These are phyloP conservation scores for Gorsachius goisagi DNA, from an alignment of 2,113 vertebrate genomes.

Conservation along the genomic window DNA sequence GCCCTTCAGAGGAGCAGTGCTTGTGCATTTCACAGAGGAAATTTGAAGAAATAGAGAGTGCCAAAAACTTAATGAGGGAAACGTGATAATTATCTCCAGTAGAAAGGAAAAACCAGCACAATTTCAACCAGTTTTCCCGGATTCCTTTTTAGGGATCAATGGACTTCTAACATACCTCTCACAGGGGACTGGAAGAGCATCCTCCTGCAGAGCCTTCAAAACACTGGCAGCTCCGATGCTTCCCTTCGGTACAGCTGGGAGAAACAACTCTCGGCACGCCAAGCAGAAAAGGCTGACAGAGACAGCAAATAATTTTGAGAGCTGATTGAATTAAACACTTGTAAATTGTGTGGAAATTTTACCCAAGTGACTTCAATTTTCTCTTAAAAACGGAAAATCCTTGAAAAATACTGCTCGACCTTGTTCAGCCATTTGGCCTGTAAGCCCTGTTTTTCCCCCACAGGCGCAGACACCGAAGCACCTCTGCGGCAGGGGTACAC, in stretches of 20 bases:
- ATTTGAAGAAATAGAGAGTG: background rate
- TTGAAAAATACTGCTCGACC: background rate
- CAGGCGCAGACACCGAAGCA: background rate
- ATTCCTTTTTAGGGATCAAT: background rate
- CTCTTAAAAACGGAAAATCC: background rate
- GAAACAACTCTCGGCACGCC: background rate
- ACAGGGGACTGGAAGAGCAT: background rate
- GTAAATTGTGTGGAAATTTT: background rate
- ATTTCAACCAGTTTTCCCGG: background rate
- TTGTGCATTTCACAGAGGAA: background rate
- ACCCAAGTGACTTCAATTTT: background rate
- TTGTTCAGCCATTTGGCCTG: background rate
- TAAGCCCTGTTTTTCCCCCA: fast-evolving
- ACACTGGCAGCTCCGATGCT: fast-evolving
- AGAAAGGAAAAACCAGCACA: background rate
- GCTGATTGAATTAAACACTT: background rate
- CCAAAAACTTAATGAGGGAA: background rate
- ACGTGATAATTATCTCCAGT: fast-evolving
- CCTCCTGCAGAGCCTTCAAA: background rate
- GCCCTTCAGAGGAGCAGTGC: background rate
- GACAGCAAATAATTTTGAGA: background rate
- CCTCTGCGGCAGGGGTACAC: background rate
- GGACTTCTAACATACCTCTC: background rate
- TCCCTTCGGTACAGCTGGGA: background rate
- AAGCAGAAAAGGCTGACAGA: background rate